Conservation (phyloP, 1,140 invertebrate species). For the Mercenaria mercenaria region DNA sequence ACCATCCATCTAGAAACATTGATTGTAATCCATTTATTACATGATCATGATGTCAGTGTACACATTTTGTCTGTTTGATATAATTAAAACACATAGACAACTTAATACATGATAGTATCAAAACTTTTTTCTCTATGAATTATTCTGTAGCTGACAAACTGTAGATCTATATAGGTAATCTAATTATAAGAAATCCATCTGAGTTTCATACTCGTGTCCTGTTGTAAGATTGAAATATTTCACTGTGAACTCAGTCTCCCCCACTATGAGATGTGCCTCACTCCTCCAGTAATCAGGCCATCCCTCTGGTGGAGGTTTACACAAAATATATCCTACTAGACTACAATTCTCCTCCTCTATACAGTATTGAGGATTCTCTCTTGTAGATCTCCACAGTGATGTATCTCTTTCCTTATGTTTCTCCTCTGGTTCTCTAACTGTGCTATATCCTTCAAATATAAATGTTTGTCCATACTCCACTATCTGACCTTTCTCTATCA, state of each 20-base stretch:
- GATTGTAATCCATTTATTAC: too few species aligned
- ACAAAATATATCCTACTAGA: not conserved
- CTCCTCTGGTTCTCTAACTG: not conserved
- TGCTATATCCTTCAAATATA: not conserved
- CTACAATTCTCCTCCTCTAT: not conserved
- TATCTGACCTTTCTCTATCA: slow-evolving; percentile 4
- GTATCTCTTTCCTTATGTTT: slow-evolving; percentile 19
- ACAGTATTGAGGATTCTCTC: slow-evolving; percentile 14
- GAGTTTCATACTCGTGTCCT: too few species aligned
- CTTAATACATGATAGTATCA: too few species aligned
- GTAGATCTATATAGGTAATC: too few species aligned
- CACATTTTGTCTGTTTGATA: too few species aligned
- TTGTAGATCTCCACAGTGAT: slow-evolving; percentile 16
- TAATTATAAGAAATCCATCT: too few species aligned
- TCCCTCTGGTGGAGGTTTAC: slow-evolving; percentile 13
- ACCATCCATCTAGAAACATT: too few species aligned
- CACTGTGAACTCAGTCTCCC: not conserved
- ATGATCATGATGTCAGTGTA: too few species aligned
- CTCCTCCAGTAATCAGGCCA: slow-evolving; percentile 12
- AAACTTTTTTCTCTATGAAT: too few species aligned
- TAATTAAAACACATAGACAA: too few species aligned
- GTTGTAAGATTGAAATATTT: too few species aligned
- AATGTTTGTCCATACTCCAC: slow-evolving; percentile 14
- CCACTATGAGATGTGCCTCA: not conserved
- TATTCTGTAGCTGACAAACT: too few species aligned